phyloP scores from a whole-genome alignment of 2,888 invertebrate species.

The Anticlea derivata region DNA sequence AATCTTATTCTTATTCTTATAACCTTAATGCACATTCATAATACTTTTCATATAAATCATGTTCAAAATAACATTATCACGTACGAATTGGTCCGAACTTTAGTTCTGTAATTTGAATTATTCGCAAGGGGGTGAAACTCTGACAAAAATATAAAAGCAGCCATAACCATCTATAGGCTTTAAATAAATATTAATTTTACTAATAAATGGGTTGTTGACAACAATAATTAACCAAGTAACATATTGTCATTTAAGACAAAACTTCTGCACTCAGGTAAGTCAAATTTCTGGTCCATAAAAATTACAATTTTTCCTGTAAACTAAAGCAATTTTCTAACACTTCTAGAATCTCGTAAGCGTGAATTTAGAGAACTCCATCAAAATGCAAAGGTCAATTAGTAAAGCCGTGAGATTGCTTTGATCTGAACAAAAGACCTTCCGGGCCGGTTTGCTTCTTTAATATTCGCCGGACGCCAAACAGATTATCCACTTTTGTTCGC shows the following conservation, averaged over 20 bases:
- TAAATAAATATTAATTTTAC: too few species aligned
- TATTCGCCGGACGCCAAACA: slow-evolving; percentile 70
- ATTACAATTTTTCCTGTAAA: neutral
- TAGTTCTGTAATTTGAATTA: slow-evolving; percentile 1
- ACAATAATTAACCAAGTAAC: too few species aligned
- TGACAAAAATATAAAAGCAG: too few species aligned
- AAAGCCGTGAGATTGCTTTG: slow-evolving; percentile 66
- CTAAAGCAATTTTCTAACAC: neutral
- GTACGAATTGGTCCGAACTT: slow-evolving; percentile 2
- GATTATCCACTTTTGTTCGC: slow-evolving; percentile 77
- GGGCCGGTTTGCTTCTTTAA: slow-evolving; percentile 67
- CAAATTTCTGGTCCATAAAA: too few species aligned
- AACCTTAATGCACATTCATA: slow-evolving; percentile 6
- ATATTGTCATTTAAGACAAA: too few species aligned
- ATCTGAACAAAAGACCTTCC: slow-evolving; percentile 69
- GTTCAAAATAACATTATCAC: slow-evolving; percentile 9
- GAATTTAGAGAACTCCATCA: slow-evolving; percentile 46
- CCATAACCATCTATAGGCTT: too few species aligned
- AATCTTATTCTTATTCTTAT: too few species aligned
- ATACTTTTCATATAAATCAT: slow-evolving; percentile 11
- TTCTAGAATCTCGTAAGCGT: slow-evolving; percentile 22
- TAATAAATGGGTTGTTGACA: too few species aligned
- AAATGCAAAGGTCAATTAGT: slow-evolving; percentile 75
- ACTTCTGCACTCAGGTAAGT: too few species aligned
- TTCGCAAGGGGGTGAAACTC: neutral